Evolutionary conservation across 2,888 invertebrate species (phyloP).

Genomic region (Phorcus lineatus): DNA sequence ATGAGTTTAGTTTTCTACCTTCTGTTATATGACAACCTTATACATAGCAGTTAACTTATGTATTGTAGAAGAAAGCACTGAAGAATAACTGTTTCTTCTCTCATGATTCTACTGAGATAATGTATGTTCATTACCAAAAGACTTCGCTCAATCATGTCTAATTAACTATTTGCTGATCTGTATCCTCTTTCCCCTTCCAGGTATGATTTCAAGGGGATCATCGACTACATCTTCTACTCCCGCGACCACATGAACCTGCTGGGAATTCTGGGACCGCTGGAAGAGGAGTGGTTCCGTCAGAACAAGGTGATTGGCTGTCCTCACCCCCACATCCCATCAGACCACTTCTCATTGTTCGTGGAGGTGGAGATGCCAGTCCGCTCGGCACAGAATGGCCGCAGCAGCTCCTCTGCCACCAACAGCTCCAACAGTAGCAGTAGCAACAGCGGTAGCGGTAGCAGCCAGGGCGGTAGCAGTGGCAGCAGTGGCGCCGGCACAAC

Average conservation of each 20-base stretch:
- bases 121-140: no score
- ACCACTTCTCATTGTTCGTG: conserved; percentile 75
- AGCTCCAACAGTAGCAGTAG: neutral
- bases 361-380: conserved; percentile 71
- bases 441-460: neutral
- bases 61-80: no score
- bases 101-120: no score
- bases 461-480: neutral
- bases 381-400: conserved; percentile 19
- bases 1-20: no score
- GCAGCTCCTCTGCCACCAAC: neutral
- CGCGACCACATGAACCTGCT: conserved; percentile 95
- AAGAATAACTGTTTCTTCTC: no score
- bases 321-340: conserved; percentile 96
- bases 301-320: conserved; percentile 99
- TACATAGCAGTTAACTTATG: no score
- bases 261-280: conserved; percentile 94
- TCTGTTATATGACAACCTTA: no score
- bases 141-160: no score
- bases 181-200: conserved; percentile 79
- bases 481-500: neutral
- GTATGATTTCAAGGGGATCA: conserved; percentile 99
- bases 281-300: conserved; percentile 85
- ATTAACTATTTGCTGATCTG: neutral
- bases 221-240: conserved; percentile 99